These are phyloP conservation scores for Phymorhynchus buccinoides DNA, from an alignment of 1,140 invertebrate genomes.

Conservation along the genomic window DNA sequence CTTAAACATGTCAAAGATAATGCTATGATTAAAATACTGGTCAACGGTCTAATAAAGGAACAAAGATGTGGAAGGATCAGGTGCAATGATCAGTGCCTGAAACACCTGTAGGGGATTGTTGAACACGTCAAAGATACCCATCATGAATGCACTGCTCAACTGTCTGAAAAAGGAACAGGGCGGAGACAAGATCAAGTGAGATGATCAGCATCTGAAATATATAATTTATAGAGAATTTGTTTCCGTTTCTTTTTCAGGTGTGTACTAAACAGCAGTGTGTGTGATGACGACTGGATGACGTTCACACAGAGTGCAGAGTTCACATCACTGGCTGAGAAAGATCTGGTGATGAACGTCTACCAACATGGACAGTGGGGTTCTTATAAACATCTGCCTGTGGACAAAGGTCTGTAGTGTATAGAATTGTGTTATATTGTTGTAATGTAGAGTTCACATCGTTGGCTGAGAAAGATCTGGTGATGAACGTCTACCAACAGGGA, in stretches of 20 bases:
- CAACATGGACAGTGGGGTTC: conserved; percentile 87
- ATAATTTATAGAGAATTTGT: background rate
- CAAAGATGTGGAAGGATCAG: conserved; percentile 80
- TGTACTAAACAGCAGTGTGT: background rate
- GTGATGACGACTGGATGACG: background rate
- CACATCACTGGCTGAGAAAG: conserved; percentile 80
- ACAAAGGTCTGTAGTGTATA: conserved; percentile 54
- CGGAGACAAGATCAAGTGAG: conserved; percentile 81
- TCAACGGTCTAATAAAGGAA: conserved; percentile 83
- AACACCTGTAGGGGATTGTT: conserved; percentile 81
- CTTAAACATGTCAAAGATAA: background rate
- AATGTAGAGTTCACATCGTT: conserved; percentile 80
- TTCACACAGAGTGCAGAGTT: conserved; percentile 72
- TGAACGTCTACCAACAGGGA: conserved; percentile 86
- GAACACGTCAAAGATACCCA: too few relatives aligned
- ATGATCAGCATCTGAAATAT: too few relatives aligned
- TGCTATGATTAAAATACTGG: conserved; percentile 43
- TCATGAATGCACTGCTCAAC: too few relatives aligned
- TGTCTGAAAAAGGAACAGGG: conserved; percentile 90
- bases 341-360: conserved; percentile 88
- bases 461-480: conserved; percentile 83
- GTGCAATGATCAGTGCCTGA: conserved; percentile 70
- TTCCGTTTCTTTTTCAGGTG: background rate
- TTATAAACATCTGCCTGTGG: conserved; percentile 83
- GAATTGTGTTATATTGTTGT: too few relatives aligned